These are phyloP conservation scores for Zaprionus capensis DNA, from an alignment of 1,140 invertebrate genomes.

Conservation along the genomic window DNA sequence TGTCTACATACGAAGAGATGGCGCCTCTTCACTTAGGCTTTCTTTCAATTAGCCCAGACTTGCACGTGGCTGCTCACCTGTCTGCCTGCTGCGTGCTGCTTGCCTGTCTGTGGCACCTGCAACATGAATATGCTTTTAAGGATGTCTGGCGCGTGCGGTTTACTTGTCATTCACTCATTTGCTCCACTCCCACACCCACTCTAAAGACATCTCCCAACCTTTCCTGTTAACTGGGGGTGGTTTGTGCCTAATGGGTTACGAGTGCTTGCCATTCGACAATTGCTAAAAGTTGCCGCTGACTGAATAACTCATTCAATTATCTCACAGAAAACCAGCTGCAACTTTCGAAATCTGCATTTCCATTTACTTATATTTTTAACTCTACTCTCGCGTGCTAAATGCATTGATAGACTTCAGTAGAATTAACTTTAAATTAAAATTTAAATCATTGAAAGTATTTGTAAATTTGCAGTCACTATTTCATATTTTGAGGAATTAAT, in stretches of 20 bases:
- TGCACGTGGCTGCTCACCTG: slow-evolving; percentile 36
- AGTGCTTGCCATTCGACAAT: slow-evolving; percentile 4
- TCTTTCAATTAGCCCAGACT: slow-evolving; percentile 54
- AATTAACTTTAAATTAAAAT: background rate
- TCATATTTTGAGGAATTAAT: background rate
- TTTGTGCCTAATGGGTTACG: background rate
- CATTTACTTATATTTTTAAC: background rate
- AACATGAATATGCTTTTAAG: slow-evolving; percentile 72
- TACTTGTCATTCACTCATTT: slow-evolving; percentile 24
- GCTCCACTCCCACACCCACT: background rate
- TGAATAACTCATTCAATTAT: slow-evolving; percentile 6
- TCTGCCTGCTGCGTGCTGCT: background rate
- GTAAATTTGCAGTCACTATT: background rate
- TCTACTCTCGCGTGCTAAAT: background rate
- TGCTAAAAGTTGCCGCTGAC: background rate
- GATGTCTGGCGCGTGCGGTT: slow-evolving; percentile 23
- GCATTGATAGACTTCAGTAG: background rate
- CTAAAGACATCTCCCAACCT: too few relatives aligned
- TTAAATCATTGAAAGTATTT: background rate
- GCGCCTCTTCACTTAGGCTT: slow-evolving; percentile 16
- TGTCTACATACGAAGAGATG: slow-evolving; percentile 4
- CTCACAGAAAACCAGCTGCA: background rate
- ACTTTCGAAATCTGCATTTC: background rate
- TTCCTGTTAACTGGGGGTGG: background rate
- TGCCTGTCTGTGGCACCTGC: slow-evolving; percentile 37